phyloP scores from a whole-genome alignment of 2,113 vertebrate genomes.

The Rhabdornis inornatus region DNA sequence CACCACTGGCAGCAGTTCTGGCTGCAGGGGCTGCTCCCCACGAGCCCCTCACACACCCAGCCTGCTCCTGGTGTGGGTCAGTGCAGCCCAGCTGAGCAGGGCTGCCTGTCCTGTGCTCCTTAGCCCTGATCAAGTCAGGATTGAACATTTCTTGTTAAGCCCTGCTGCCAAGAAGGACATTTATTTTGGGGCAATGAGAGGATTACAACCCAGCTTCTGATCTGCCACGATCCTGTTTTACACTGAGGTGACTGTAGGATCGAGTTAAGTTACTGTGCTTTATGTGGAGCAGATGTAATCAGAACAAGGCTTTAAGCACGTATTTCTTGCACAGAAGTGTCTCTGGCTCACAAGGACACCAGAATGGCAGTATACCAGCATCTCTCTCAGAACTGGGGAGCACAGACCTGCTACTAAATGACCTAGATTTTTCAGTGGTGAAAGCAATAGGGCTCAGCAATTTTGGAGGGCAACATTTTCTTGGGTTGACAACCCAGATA shows the following conservation, averaged over 20 bases:
- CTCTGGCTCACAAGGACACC: not conserved
- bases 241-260: not conserved
- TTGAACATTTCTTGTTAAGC: not conserved
- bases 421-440: not conserved
- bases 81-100: rapidly evolving
- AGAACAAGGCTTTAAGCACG: conserved; percentile 21
- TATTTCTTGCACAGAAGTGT: not conserved
- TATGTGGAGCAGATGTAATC: conserved; percentile 14
- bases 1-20: not conserved
- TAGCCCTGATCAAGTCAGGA: rapidly evolving
- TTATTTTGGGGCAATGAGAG: conserved; percentile 25
- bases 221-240: not conserved
- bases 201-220: conserved; percentile 44
- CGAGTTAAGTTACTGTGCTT: not conserved
- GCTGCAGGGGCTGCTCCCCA: not conserved
- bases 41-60: rapidly evolving
- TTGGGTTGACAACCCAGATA: not conserved
- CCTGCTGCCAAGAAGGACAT: conserved; percentile 3
- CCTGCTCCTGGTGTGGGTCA: rapidly evolving
- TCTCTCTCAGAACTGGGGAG: rapidly evolving
- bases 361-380: not conserved
- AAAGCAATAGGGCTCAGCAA: not conserved
- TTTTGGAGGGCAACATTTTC: not conserved
- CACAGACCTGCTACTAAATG: not conserved
- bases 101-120: not conserved